Base-by-base conservation (phyloP, 2,797 vertebrate species). In the Miichthys miiuy region DNA sequence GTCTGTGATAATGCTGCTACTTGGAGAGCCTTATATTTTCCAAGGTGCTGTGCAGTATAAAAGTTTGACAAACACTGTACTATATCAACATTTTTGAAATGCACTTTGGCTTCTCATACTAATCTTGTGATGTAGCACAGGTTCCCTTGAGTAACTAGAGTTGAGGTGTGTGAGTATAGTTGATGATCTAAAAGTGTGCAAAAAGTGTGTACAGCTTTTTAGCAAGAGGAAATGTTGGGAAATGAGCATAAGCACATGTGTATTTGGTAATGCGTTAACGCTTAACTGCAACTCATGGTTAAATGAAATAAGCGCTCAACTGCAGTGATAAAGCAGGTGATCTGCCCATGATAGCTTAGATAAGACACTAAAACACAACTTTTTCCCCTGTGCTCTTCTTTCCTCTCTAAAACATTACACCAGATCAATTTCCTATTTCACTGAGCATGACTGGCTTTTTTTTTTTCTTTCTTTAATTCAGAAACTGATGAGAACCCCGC, bases 401-500 rank as follows among this genome's bases (percentile, higher is more conserved):
- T 50, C 13, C 20, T 27, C 7, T 71, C 44, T 9, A 5, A 69
- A 51, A 41, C 65, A 67, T 72, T 55, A 54, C 44, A 50, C 20
- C 18, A 48, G 46, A 67, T 67, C 46, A 55, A 27, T 58, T 56
- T 48, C 16, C 68, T 46, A 5, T 57, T 74, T 58, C 34, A 69
- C 56, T 63, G 44, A 81, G 41, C 41, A 9, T 0, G 25, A 41
- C 64, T 42, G 21, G 34, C 34, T 38, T 38, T 38, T 38, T 9
- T 30, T 38, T 21, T 69, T 75, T 60, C 9, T 55, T 30, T 62
- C 48, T 76, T 66, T 5, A 67, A 60, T 72, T 73, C 61, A 67
- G 52, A 69, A 66, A 74, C 58, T 58, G 68, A 68, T n/a, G 74
- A 76, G 73, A 55, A 68, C 20, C 60, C 64, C 17, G 2, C 68